A percentile compares a stretch with the other conserved stretches of the same genome.
Evolutionary conservation across 1,140 invertebrate genomes (phyloP).

Genomic region (Thaumatotibia leucotreta): DNA sequence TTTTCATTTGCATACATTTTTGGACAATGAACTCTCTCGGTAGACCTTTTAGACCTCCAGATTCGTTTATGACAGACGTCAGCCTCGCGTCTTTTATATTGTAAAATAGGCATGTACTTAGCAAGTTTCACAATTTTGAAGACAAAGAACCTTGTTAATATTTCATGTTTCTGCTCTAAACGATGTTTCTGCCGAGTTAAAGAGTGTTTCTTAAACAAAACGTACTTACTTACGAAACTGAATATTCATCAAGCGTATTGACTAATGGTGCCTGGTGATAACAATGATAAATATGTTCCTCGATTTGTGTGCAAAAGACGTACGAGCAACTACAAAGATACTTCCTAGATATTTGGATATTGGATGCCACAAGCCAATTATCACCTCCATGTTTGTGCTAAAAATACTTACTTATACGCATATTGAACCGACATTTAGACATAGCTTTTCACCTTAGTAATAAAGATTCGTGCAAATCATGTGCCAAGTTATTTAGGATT

Average conservation of each 20-base stretch:
- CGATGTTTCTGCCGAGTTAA: constrained; percentile 41
- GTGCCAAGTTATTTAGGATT: no score
- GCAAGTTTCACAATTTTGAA: constrained; percentile 46
- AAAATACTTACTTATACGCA: no score
- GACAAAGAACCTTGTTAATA: constrained; percentile 58
- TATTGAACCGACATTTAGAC: no score
- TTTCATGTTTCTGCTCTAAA: constrained; percentile 53
- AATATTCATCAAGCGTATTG: constrained; percentile 45
- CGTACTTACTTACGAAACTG: constrained; percentile 28
- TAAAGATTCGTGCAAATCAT: no score
- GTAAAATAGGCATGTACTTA: constrained; percentile 47
- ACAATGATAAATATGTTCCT: constrained; percentile 18
- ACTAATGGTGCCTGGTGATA: constrained; percentile 19
- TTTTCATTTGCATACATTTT: neutral
- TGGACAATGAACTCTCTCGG: neutral
- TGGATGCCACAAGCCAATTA: neutral
- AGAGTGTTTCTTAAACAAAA: constrained; percentile 53
- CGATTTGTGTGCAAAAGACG: neutral
- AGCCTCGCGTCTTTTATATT: constrained; percentile 42
- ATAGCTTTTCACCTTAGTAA: no score
- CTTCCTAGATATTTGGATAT: neutral
- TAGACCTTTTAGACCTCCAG: constrained; percentile 25
- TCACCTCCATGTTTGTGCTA: no score
- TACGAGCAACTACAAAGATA: no score
- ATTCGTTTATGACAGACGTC: constrained; percentile 28